These are phyloP conservation scores for Tipula vernalis DNA, from an alignment of 2,888 invertebrate genomes.

Conservation along the genomic window DNA sequence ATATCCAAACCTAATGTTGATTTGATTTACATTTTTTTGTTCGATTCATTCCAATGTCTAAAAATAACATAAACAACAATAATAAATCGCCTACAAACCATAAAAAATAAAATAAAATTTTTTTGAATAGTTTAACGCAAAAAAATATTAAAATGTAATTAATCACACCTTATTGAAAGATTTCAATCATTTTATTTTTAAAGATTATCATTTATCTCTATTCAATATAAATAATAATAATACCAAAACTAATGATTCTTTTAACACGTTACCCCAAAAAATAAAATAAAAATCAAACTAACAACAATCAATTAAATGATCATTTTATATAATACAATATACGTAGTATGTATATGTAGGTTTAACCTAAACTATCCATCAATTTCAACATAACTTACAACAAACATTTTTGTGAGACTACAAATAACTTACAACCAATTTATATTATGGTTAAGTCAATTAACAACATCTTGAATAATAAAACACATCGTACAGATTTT, in stretches of 20 bases:
- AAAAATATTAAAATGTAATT: not conserved
- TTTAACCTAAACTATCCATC: not conserved
- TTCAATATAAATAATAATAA: not conserved
- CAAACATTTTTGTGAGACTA: not conserved
- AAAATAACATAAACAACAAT: not conserved
- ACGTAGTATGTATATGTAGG: not conserved
- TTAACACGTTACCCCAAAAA: not conserved
- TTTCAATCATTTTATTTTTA: not conserved
- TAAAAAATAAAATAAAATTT: not conserved
- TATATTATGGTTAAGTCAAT: not conserved
- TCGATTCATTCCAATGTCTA: not conserved
- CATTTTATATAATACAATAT: not conserved
- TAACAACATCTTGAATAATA: not conserved
- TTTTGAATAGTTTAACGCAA: not conserved
- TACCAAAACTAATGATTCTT: not conserved
- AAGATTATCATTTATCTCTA: not conserved
- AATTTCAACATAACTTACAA: not conserved
- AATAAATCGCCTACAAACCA: not conserved
- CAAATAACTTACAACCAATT: not conserved
- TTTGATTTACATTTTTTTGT: not conserved
- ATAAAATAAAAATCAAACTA: not conserved
- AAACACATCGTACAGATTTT: not conserved
- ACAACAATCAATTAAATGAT: not conserved
- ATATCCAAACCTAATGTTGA: not conserved
- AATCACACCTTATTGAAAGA: not conserved